Evolutionary conservation across 2,113 vertebrate species (phyloP).

Genomic region (Todiramphus saurophagus): DNA sequence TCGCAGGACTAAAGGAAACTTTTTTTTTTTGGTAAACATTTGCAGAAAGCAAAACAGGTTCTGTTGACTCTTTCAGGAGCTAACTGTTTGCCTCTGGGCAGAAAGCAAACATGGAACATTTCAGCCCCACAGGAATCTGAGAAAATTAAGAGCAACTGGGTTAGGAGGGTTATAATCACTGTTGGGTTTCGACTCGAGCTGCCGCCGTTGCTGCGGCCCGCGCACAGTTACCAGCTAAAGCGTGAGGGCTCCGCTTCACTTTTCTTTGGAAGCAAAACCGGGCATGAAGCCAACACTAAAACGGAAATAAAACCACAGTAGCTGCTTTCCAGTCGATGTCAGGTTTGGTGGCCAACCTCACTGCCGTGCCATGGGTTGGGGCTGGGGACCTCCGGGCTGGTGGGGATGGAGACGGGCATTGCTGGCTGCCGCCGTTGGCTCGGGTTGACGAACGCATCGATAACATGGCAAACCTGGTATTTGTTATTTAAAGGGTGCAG

Average conservation of each 20-base stretch:
- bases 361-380: neutral
- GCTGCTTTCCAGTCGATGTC: neutral
- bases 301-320: neutral
- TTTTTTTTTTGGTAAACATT: neutral
- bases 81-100: neutral
- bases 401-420: neutral
- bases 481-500: neutral
- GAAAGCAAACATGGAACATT: neutral
- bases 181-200: neutral
- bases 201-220: too few relatives aligned
- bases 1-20: neutral
- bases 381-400: neutral
- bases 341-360: neutral
- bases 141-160: neutral
- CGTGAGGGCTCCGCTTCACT: rapidly evolving
- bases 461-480: rapidly evolving
- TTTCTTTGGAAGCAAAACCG: neutral
- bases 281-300: neutral
- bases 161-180: neutral
- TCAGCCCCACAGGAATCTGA: neutral
- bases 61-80: neutral
- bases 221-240: neutral
- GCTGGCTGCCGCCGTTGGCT: neutral
- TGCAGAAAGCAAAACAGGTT: neutral
- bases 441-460: neutral